phyloP scores from a whole-genome alignment of 2,113 vertebrate genomes.

The Thymallus thymallus region DNA sequence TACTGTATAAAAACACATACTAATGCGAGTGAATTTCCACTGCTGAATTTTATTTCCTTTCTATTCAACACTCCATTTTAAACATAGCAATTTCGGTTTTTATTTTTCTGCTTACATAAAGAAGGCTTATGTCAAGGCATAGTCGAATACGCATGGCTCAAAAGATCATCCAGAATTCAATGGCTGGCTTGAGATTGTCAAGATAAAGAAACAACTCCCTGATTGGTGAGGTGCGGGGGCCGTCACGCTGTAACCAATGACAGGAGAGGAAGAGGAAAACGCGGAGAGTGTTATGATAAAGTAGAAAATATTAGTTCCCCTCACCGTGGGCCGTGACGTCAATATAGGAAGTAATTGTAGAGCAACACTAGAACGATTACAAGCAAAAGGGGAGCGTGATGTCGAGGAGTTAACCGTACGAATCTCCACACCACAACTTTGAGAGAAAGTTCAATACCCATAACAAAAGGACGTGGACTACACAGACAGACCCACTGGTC shows the following conservation, averaged over 20 bases:
- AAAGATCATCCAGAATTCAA: slow-evolving; percentile 58
- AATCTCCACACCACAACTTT: slow-evolving; percentile 84
- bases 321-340: slow-evolving; percentile 87
- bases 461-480: slow-evolving; percentile 72
- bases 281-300: slow-evolving; percentile 78
- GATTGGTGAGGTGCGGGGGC: slow-evolving; percentile 79
- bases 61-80: background rate
- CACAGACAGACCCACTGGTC: slow-evolving; percentile 57
- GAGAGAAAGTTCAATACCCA: slow-evolving; percentile 85
- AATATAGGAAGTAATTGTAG: slow-evolving; percentile 88
- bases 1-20: background rate
- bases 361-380: slow-evolving; percentile 86
- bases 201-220: slow-evolving; percentile 63
- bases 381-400: slow-evolving; percentile 83
- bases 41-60: background rate
- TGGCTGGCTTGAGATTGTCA: slow-evolving; percentile 61
- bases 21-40: background rate
- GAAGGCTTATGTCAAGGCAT: slow-evolving; percentile 14
- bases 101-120: slow-evolving; percentile 4
- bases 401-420: slow-evolving; percentile 79
- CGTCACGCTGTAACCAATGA: slow-evolving; percentile 82
- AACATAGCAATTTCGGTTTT: background rate
- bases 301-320: slow-evolving; percentile 74
- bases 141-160: slow-evolving; percentile 34
- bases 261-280: slow-evolving; percentile 56